Evolutionary conservation across 2,888 invertebrate genomes (phyloP).

Genomic region (Nipponacmea schrenckii): DNA sequence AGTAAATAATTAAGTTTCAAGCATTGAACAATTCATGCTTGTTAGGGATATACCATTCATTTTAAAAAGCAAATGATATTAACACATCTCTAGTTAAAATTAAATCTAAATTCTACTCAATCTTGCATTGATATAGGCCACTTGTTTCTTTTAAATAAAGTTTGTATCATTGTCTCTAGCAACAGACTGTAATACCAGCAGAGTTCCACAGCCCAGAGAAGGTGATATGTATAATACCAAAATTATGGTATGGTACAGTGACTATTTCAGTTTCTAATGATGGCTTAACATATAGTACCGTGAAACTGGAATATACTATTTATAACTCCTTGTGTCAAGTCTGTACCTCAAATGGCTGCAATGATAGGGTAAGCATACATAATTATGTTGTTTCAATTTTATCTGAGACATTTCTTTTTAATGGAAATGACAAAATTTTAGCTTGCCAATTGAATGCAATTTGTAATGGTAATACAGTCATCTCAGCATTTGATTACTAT

Average conservation of each 20-base stretch:
- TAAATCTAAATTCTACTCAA: background rate
- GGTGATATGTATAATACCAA: slow-evolving; percentile 30
- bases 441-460: too few relatives aligned
- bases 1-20: too few relatives aligned
- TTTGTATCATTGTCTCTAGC: slow-evolving; percentile 15
- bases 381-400: background rate
- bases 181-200: slow-evolving; percentile 10
- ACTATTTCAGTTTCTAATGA: slow-evolving; percentile 30
- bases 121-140: background rate
- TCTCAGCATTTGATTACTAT: too few relatives aligned
- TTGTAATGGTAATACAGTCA: too few relatives aligned
- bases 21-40: too few relatives aligned
- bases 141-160: background rate
- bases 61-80: too few relatives aligned
- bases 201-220: slow-evolving; percentile 26
- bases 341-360: slow-evolving; percentile 25
- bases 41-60: too few relatives aligned
- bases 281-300: slow-evolving; percentile 21
- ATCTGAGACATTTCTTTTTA: too few relatives aligned
- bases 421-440: too few relatives aligned
- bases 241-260: slow-evolving; percentile 16
- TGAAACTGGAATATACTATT: slow-evolving; percentile 18
- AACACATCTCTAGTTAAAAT: too few relatives aligned
- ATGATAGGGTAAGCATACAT: slow-evolving; percentile 23
- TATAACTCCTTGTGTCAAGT: slow-evolving; percentile 39